phyloP scores from a whole-genome alignment of 1,140 invertebrate genomes.

The Pollicipes pollicipes region DNA sequence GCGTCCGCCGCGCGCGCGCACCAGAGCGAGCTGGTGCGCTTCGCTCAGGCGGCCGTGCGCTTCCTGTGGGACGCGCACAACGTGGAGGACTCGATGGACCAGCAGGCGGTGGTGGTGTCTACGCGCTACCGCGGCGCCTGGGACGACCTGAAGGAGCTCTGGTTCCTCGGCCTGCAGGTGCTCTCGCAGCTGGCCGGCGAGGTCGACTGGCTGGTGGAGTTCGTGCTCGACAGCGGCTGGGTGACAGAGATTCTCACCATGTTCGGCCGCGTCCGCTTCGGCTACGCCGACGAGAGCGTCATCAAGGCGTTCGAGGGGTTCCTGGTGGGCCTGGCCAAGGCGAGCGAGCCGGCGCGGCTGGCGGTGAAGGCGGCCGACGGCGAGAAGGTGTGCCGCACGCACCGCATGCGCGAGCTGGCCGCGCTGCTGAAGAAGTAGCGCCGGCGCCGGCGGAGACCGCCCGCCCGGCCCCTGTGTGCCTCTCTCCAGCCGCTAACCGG shows the following conservation, averaged over 20 bases:
- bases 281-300: background rate
- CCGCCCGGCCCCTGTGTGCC: background rate
- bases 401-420: background rate
- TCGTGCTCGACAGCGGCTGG: conserved; percentile 81
- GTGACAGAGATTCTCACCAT: background rate
- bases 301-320: background rate
- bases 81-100: conserved; percentile 58
- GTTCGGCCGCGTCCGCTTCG: background rate
- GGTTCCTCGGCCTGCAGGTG: conserved; percentile 86
- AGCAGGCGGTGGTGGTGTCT: conserved; percentile 55
- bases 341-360: background rate
- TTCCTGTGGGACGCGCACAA: conserved; percentile 84
- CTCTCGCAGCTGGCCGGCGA: conserved; percentile 56
- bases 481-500: background rate
- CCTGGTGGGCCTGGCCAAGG: background rate
- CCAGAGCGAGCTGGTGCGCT: conserved; percentile 32
- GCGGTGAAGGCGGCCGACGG: background rate
- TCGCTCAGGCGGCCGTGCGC: conserved; percentile 66
- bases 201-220: conserved; percentile 75
- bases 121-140: conserved; percentile 69
- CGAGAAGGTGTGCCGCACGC: background rate
- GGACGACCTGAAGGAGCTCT: conserved; percentile 73
- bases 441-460: too few species aligned
- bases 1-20: conserved; percentile 31
- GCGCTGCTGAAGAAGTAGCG: background rate